Conservation (phyloP, 2,797 vertebrate genomes). For the Myripristis jacobus region DNA sequence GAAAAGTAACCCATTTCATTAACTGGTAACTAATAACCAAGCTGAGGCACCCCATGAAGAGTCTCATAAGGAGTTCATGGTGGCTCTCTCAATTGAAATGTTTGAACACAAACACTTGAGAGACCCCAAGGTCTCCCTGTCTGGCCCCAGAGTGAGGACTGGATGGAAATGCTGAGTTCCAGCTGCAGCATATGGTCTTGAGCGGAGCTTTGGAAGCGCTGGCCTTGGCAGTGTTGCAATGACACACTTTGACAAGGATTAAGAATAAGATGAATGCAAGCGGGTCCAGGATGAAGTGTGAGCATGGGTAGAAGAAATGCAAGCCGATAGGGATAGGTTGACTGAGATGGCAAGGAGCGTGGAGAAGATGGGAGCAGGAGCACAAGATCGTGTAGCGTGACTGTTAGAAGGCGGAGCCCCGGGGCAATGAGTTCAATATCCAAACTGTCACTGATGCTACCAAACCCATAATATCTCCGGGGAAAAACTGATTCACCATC, state of each 20-base stretch:
- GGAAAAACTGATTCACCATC: constrained; percentile 44
- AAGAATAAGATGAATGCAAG: constrained; percentile 45
- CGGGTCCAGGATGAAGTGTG: constrained; percentile 23
- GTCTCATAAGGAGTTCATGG: background rate
- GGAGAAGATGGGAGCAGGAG: constrained; percentile 44
- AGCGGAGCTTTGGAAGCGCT: constrained; percentile 24
- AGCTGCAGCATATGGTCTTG: no score
- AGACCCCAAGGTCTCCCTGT: no score
- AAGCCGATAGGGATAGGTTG: constrained; percentile 44
- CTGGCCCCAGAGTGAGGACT: no score
- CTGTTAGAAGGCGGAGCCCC: no score
- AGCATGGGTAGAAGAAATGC: constrained; percentile 18
- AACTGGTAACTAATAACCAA: no score
- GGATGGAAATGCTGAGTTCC: no score
- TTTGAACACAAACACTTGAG: no score
- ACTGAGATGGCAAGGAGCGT: constrained; percentile 37
- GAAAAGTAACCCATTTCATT: background rate
- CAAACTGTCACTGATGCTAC: constrained; percentile 39
- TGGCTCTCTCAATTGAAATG: no score
- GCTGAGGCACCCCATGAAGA: no score
- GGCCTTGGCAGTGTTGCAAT: constrained; percentile 18
- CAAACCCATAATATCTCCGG: constrained; percentile 40
- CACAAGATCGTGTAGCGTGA: no score
- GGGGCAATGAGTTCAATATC: constrained; percentile 49
- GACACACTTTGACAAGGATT: constrained; percentile 45